A percentile compares a stretch with the other conserved stretches of the same genome.
These are phyloP conservation scores for Zygogramma bicolorata DNA, from an alignment of 2,888 invertebrate genomes.

Conservation along the genomic window DNA sequence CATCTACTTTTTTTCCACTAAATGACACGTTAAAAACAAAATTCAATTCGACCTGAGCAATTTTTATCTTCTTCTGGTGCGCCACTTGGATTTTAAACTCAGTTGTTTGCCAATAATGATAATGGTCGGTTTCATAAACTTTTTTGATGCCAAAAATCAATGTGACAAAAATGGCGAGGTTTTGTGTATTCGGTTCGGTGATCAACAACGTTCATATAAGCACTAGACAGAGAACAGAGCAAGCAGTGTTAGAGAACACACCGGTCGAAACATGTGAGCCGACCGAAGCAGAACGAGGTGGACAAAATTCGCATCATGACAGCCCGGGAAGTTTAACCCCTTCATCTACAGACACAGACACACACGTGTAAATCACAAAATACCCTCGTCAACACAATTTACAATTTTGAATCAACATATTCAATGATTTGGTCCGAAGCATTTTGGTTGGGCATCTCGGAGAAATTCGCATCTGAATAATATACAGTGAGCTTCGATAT, in stretches of 20 bases:
- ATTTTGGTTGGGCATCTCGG: too few relatives aligned
- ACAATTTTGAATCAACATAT: neutral
- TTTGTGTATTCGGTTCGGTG: neutral
- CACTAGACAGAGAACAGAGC: constrained; percentile 20
- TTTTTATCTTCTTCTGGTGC: too few relatives aligned
- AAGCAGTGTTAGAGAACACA: constrained; percentile 73
- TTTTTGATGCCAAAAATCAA: neutral
- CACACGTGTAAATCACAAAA: constrained; percentile 22
- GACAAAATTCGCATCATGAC: constrained; percentile 95
- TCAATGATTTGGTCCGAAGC: neutral
- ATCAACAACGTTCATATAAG: too few relatives aligned
- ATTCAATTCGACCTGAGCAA: too few relatives aligned
- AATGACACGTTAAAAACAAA: too few relatives aligned
- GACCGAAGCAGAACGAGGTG: constrained; percentile 97
- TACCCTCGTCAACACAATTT: neutral
- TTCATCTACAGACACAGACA: constrained; percentile 80
- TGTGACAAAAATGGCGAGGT: neutral
- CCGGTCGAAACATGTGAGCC: constrained; percentile 96
- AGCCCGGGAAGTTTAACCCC: constrained; percentile 95
- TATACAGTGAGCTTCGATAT: too few relatives aligned
- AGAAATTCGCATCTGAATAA: too few relatives aligned
- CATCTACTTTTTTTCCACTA: too few relatives aligned
- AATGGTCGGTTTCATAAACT: neutral
- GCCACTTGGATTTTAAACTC: too few relatives aligned
- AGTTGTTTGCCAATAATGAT: too few relatives aligned